Evolutionary conservation across 2,113 vertebrate genomes (phyloP), one percentile per base, ranked within the genome.

Genomic region (Pygoscelis antarcticus): DNA sequence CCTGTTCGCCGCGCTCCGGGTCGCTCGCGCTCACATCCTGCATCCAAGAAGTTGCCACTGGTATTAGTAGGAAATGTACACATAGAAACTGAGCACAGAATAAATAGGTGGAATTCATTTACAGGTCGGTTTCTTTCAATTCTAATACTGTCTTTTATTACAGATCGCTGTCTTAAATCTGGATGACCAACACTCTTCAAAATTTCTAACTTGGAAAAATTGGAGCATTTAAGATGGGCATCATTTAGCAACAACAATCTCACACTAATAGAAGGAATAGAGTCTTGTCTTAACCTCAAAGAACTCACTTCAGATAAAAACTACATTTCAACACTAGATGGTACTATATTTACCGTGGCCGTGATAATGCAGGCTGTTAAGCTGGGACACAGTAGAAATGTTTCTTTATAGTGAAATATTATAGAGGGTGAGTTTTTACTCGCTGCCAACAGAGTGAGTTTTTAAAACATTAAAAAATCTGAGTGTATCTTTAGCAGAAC

Each of bases 211-310:
- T 97, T 99, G 85, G 98, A 98, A 83, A 98, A 98, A 82, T 52
- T 99, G 82, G 97, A 98, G 86, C 99, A 99, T 96, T 97, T 99
- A 87, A 98, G 98, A 77, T 99, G 98, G 99, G 98, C 98, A 27
- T 99, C 98, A 16, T 99, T 99, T 89, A 98, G 98, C 95, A 97
- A 99, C 93, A 99, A 99, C 75, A 97, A 98, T 74, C 98, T 99
- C 90, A 98, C 97, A 49, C 98, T 97, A 96, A 97, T 98, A 54
- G 98, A 99, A 89, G 98, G 98, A 36, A 94, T 99, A n/a, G 98
- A 99, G 23, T 96, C 93, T 88, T 99, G 99, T 93, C 70, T 90
- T 51, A 98, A 98, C 44, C 96, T 99, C 79, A 97, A 99, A 95
- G 99, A 99, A 91, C 98, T 99, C 84, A 98, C 97, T 15, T 96